A percentile compares a stretch with the other conserved stretches of the same genome.
Evolutionary conservation across 1,140 invertebrate genomes (phyloP).

Genomic region (Latrodectus geometricus): DNA sequence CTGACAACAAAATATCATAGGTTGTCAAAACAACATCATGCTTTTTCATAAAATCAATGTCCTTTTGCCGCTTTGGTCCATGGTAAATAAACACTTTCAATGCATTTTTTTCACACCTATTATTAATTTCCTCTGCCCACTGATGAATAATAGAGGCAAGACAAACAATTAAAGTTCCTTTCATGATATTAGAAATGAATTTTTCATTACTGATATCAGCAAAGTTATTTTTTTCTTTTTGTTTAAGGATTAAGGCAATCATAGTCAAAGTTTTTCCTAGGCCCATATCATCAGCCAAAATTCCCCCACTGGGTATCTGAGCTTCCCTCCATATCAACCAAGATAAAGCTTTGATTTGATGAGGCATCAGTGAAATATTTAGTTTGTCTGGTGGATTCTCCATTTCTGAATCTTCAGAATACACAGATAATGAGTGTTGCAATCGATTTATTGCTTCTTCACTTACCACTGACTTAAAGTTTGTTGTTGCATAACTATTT

Average conservation of each 20-base stretch:
- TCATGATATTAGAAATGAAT: slow-evolving; percentile 61
- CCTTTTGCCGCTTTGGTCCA: slow-evolving; percentile 79
- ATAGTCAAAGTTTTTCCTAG: slow-evolving; percentile 91
- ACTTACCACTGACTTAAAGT: not conserved
- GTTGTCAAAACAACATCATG: slow-evolving; percentile 73
- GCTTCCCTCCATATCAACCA: slow-evolving; percentile 92
- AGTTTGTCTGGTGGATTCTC: slow-evolving; percentile 74
- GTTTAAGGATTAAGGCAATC: slow-evolving; percentile 81
- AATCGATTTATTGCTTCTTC: slow-evolving; percentile 29
- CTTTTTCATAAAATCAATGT: slow-evolving; percentile 72
- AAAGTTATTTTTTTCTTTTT: slow-evolving; percentile 65
- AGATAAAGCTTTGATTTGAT: slow-evolving; percentile 87
- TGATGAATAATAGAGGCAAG: slow-evolving; percentile 82
- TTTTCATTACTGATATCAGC: not conserved
- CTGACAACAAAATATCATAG: slow-evolving; percentile 66
- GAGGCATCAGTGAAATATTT: slow-evolving; percentile 78
- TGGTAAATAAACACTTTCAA: slow-evolving; percentile 82
- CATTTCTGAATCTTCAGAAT: slow-evolving; percentile 73
- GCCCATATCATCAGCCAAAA: slow-evolving; percentile 95
- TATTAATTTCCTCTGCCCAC: slow-evolving; percentile 86
- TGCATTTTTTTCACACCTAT: slow-evolving; percentile 74
- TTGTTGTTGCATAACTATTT: not conserved
- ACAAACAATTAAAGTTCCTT: slow-evolving; percentile 86
- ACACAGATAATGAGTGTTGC: slow-evolving; percentile 24
- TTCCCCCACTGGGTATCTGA: slow-evolving; percentile 84